These are phyloP conservation scores for Temnothorax rugatulus DNA, from an alignment of 2,888 invertebrate species.

Conservation along the genomic window DNA sequence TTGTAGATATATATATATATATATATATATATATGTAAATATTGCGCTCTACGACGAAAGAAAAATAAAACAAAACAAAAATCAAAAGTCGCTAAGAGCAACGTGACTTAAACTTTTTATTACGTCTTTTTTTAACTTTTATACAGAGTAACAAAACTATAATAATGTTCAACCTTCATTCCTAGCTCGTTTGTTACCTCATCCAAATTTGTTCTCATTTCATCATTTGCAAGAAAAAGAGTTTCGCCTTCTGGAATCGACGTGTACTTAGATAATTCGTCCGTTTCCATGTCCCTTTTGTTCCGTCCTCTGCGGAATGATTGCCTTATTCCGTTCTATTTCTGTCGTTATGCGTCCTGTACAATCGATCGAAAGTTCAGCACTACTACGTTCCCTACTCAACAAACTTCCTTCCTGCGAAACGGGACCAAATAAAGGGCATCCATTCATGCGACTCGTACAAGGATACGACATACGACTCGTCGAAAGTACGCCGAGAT, in stretches of 20 bases:
- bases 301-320: slow-evolving; percentile 14
- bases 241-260: background rate
- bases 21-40: no score
- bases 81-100: background rate
- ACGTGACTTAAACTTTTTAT: background rate
- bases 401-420: slow-evolving; percentile 37
- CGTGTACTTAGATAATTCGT: background rate
- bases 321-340: slow-evolving; percentile 52
- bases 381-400: slow-evolving; percentile 11
- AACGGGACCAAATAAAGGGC: slow-evolving; percentile 30
- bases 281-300: slow-evolving; percentile 24
- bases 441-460: slow-evolving; percentile 10
- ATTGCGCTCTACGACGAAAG: background rate
- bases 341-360: slow-evolving; percentile 38
- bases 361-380: slow-evolving; percentile 52
- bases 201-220: background rate
- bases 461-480: background rate
- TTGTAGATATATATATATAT: background rate
- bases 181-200: background rate
- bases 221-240: background rate
- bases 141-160: background rate
- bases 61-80: background rate
- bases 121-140: background rate
- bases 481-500: slow-evolving; percentile 7
- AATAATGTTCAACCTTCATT: background rate